These are phyloP conservation scores for Nemurella pictetii DNA, from an alignment of 2,888 invertebrate species.

Conservation along the genomic window DNA sequence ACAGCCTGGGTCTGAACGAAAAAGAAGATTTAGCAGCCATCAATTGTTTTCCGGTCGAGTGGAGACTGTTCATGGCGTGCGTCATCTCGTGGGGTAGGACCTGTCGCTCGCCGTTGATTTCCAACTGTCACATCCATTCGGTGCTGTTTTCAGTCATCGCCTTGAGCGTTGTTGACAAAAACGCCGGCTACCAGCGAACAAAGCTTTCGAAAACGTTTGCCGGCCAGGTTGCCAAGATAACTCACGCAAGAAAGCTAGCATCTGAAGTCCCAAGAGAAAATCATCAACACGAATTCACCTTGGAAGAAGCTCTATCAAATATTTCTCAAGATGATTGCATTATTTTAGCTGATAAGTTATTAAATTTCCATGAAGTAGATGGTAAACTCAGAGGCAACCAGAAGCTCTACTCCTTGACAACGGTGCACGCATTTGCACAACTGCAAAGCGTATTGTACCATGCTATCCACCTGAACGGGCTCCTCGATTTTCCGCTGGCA, in stretches of 20 bases:
- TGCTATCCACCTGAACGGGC: slow-evolving; percentile 63
- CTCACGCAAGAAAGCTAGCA: neutral
- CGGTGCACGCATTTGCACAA: slow-evolving; percentile 66
- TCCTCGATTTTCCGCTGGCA: slow-evolving; percentile 64
- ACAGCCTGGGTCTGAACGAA: slow-evolving; percentile 57
- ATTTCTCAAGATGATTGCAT: slow-evolving; percentile 63
- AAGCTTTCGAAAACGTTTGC: slow-evolving; percentile 57
- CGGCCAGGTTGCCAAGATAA: slow-evolving; percentile 51
- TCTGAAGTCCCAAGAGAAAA: neutral
- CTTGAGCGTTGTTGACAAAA: slow-evolving; percentile 61
- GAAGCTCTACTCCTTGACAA: slow-evolving; percentile 59
- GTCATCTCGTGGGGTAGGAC: slow-evolving; percentile 62
- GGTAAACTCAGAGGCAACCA: slow-evolving; percentile 57
- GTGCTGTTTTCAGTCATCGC: slow-evolving; percentile 61
- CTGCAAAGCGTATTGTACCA: slow-evolving; percentile 67
- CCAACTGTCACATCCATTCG: slow-evolving; percentile 58
- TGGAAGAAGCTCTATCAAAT: slow-evolving; percentile 56
- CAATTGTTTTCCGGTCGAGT: slow-evolving; percentile 58
- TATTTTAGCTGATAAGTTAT: slow-evolving; percentile 60
- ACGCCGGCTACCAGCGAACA: slow-evolving; percentile 60
- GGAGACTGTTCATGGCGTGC: slow-evolving; percentile 62
- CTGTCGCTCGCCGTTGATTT: slow-evolving; percentile 52
- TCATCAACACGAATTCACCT: slow-evolving; percentile 45
- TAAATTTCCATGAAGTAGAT: slow-evolving; percentile 63
- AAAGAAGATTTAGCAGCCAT: slow-evolving; percentile 52